Base-by-base conservation (phyloP, 2,113 vertebrate genomes). In the Brachyistius frenatus region DNA sequence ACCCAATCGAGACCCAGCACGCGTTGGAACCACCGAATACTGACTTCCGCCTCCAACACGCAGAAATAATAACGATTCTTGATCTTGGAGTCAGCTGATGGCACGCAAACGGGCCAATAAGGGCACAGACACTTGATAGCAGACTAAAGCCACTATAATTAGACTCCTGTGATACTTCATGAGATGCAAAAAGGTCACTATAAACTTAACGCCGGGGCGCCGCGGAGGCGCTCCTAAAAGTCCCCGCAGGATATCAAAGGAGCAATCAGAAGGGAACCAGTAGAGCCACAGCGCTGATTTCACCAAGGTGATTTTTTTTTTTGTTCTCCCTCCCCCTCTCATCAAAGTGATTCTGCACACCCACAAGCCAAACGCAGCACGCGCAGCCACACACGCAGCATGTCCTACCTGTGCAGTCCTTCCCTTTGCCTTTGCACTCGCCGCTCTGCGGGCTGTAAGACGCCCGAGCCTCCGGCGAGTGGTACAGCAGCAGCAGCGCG, bases 381-480 rank as follows among this genome's bases (percentile, higher is more conserved):
- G 1, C 6, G 16, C 46, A 64, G 3, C 57, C 15, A 35, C 47
- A 15, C 54, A 36, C 2, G 55, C 72, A 15, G 57, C 64, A 10
- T 4, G 49, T 39, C 81, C 86, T 90, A 95, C 95, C 95, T 94
- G 94, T 92, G 85, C 95, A 96, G 86, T 94, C 93, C 80, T 92
- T 94, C 69, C 91, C 94, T 85, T 94, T 94, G 85, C 91, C 92
- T 73, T 84, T 90, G 84, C 94, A 94, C 86, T 94, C 95, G n/a
- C 91, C 87, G 91, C 94, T 91, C 82, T 94, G 84, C 0, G 93
- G 93, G 61, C 91, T 78, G 0, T 95, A 94, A 0, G 95, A 95
- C 37, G 92, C 93, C 11, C 85, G 90, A 52, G 80, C 90, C 69
- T 86, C 88, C 62, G 89, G 91, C 81, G 91, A 87, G 33, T 84